Evolutionary conservation across 2,113 vertebrate genomes (phyloP), one percentile per base, ranked within the genome.

Genomic region (Atrichornis clamosus): DNA sequence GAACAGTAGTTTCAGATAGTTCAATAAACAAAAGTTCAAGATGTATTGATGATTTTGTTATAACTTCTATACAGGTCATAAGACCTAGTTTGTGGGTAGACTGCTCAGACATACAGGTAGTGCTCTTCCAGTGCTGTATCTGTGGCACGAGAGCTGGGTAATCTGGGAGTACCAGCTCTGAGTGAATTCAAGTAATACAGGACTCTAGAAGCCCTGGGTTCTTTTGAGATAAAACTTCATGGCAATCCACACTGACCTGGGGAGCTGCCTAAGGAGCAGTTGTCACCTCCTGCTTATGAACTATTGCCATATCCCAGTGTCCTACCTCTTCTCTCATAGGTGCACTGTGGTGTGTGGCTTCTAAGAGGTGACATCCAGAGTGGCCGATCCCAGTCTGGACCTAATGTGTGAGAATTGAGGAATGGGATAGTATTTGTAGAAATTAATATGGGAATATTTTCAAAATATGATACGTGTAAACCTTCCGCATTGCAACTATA

Each of bases 81-180:
- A 80, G 53, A 69, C 27, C 20, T 35, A 15, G 17, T 46, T 81
- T 72, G 39, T 83, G 32, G 42, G 69, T 83, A 56, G 87, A 56
- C 39, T 84, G 35, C 24, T 74, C 20, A 80, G 33, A 7, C 24
- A 17, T 72, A 60, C 27, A 55, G 30, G 10, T 19, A 19, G 11
- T 70, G 21, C 24, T 74, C 16, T 64, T 58, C 18, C 2, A 15
- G 28, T 44, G 26, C 15, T 58, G 28, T 63, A 23, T 75, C 21
- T 55, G 49, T 93, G 86, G 21, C 49, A 18, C 30, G 39, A 53
- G 28, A 86, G 53, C 33, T 64, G 20, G 13, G 21, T 75, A 67
- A 44, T 83, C 65, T 1, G 0, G 44, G 91, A 79, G 39, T 18
- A 49, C 32, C 0, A 0, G 11, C 58, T 85, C 18, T 1, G 4